Evolutionary conservation across 2,797 vertebrate species (phyloP).

Genomic region (Hyperoplus immaculatus): DNA sequence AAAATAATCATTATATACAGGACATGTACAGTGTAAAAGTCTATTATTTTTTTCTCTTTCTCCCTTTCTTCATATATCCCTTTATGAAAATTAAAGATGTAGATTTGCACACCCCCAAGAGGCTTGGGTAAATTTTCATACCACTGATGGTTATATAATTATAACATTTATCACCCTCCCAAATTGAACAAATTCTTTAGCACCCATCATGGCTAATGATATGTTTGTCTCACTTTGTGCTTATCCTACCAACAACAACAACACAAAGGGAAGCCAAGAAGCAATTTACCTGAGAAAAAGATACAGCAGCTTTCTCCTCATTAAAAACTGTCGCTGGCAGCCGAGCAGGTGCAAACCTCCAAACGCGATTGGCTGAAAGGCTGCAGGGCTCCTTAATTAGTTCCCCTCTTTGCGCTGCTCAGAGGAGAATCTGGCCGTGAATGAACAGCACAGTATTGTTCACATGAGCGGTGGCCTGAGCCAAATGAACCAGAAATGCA

Average conservation of each 20-base stretch:
- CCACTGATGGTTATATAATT: constrained; percentile 48
- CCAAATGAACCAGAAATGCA: constrained; percentile 54
- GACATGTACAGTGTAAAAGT: not conserved
- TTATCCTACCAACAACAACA: constrained; percentile 55
- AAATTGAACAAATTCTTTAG: constrained; percentile 41
- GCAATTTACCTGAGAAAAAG: constrained; percentile 69
- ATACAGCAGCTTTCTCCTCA: constrained; percentile 67
- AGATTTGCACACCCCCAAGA: constrained; percentile 25
- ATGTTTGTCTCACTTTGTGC: constrained; percentile 22
- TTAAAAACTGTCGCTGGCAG: constrained; percentile 73
- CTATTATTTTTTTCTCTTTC: not conserved
- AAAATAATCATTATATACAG: not conserved
- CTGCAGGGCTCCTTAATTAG: constrained; percentile 76
- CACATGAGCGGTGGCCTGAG: constrained; percentile 50
- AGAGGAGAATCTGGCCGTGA: constrained; percentile 60
- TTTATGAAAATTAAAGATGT: constrained; percentile 39
- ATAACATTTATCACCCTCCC: constrained; percentile 37
- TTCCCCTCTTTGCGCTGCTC: constrained; percentile 64
- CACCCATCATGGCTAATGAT: constrained; percentile 38
- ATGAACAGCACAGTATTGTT: constrained; percentile 76
- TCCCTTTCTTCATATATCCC: not conserved
- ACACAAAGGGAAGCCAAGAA: constrained; percentile 29
- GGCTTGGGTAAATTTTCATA: constrained; percentile 23
- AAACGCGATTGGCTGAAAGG: constrained; percentile 68
- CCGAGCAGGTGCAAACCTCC: constrained; percentile 77